Conservation (phyloP, 2,888 invertebrate genomes). For the Amorpha juglandis region DNA sequence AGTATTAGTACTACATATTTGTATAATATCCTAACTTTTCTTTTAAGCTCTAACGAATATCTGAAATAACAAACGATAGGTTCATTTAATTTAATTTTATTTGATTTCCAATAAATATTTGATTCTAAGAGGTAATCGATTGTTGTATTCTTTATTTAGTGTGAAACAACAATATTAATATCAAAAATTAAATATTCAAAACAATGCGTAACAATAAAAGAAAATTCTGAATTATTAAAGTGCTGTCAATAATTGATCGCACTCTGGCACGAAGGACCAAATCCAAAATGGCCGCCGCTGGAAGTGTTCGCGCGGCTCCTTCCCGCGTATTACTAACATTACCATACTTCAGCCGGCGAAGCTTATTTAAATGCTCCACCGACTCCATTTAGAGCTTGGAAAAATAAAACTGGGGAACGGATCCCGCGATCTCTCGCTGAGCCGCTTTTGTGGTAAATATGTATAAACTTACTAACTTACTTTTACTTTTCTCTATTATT, state of each 20-base stretch:
- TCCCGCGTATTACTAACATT: slow-evolving; percentile 82
- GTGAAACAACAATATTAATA: too few relatives aligned
- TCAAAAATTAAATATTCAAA: not conserved
- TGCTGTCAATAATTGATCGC: slow-evolving; percentile 41
- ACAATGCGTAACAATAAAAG: slow-evolving; percentile 17
- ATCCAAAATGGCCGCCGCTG: slow-evolving; percentile 77
- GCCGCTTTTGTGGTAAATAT: slow-evolving; percentile 85
- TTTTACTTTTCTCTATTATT: slow-evolving; percentile 38
- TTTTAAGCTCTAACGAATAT: too few relatives aligned
- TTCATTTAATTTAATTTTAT: too few relatives aligned
- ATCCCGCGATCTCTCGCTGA: slow-evolving; percentile 81
- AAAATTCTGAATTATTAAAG: slow-evolving; percentile 21
- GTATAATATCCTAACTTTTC: too few relatives aligned
- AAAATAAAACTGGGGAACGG: slow-evolving; percentile 82
- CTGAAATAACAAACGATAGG: too few relatives aligned
- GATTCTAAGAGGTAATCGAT: too few relatives aligned
- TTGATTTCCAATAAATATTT: too few relatives aligned
- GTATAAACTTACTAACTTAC: slow-evolving; percentile 73
- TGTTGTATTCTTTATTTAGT: too few relatives aligned
- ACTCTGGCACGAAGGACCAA: slow-evolving; percentile 51
- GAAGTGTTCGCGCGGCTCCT: slow-evolving; percentile 73
- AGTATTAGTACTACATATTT: too few relatives aligned
- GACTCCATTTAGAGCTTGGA: slow-evolving; percentile 85
- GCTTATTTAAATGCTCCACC: slow-evolving; percentile 85
- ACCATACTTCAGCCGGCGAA: slow-evolving; percentile 82